Conservation (phyloP, 2,113 vertebrate genomes). For the Gulo gulo region DNA sequence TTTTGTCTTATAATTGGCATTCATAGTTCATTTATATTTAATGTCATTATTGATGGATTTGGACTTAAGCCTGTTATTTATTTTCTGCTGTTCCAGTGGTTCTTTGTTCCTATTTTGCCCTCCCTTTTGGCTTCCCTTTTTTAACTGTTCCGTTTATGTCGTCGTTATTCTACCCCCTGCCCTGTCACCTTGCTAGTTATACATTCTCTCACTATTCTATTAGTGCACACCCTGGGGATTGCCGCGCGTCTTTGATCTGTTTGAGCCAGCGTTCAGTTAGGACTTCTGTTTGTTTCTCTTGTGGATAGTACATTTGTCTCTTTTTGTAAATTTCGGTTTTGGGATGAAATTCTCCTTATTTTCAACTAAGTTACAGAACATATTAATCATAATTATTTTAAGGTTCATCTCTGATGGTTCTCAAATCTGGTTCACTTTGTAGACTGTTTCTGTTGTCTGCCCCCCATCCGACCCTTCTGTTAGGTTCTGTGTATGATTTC, state of each 20-base stretch:
- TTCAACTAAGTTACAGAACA: neutral
- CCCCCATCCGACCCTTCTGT: rapidly evolving
- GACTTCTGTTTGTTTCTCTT: neutral
- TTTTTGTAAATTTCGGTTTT: neutral
- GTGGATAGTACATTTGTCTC: neutral
- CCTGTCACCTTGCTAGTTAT: neutral
- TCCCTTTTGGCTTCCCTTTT: neutral
- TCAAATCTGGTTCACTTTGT: neutral
- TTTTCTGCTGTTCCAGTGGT: neutral
- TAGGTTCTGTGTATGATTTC: neutral
- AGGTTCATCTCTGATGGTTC: neutral
- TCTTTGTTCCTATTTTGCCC: neutral
- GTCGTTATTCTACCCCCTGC: neutral
- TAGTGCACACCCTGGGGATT: neutral
- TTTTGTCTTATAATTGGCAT: neutral
- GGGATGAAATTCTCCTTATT: neutral
- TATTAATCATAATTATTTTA: neutral
- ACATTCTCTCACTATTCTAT: neutral
- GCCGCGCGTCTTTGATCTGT: neutral
- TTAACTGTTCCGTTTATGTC: neutral
- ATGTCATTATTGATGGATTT: neutral
- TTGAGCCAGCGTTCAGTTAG: neutral
- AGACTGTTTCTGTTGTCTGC: neutral
- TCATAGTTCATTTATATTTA: neutral
- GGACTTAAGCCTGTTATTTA: neutral